Conservation (phyloP, 2,113 vertebrate genomes). For the Probosciger aterrimus region DNA sequence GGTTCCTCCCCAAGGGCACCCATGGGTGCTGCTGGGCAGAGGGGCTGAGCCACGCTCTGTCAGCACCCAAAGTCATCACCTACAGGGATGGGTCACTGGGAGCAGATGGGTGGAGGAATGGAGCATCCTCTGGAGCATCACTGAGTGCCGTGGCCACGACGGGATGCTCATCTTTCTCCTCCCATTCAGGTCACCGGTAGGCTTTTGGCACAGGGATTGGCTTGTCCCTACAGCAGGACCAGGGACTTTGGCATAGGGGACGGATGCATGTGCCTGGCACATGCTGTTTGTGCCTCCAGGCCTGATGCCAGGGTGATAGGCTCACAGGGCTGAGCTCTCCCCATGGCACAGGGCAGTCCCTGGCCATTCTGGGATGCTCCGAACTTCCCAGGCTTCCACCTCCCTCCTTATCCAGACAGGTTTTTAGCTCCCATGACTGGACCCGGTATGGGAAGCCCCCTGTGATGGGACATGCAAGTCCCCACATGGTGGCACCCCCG, state of each 20-base stretch:
- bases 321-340: rapidly evolving
- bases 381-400: rapidly evolving
- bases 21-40: not conserved
- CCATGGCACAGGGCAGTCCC: rapidly evolving
- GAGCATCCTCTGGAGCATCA: rapidly evolving
- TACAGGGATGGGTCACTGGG: not conserved
- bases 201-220: not conserved
- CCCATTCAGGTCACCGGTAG: rapidly evolving
- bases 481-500: rapidly evolving
- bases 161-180: not conserved
- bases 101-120: rapidly evolving
- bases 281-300: rapidly evolving
- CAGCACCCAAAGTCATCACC: not conserved
- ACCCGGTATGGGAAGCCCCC: rapidly evolving
- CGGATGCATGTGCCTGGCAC: rapidly evolving
- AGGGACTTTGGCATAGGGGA: rapidly evolving
- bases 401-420: not conserved
- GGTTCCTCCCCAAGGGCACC: not conserved
- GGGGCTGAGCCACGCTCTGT: not conserved
- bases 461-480: not conserved
- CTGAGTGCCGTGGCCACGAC: rapidly evolving
- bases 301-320: not conserved
- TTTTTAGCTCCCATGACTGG: not conserved
- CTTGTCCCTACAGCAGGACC: not conserved
- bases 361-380: rapidly evolving